Conservation (phyloP, 2,113 vertebrate species). For the Danio rerio region DNA sequence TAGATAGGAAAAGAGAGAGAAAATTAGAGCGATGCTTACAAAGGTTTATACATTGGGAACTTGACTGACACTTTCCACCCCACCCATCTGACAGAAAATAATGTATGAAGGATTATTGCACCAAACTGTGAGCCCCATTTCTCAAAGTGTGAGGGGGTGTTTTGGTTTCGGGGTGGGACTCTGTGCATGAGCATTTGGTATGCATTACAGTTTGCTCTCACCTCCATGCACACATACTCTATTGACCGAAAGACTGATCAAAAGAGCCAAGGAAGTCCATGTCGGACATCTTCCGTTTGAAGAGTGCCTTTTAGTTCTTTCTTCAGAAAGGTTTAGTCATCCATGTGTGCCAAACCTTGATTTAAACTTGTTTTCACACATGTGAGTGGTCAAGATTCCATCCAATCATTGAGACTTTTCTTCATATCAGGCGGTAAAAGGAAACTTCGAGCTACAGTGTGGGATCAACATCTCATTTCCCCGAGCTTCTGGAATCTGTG, state of each 20-base stretch:
- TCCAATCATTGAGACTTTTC: constrained; percentile 5
- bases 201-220: constrained; percentile 30
- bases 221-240: constrained; percentile 34
- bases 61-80: constrained; percentile 27
- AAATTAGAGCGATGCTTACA: background rate
- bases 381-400: constrained; percentile 5
- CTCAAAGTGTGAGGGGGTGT: constrained; percentile 26
- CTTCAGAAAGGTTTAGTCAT: constrained; percentile 37
- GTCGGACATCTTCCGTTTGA: constrained; percentile 46
- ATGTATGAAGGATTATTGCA: constrained; percentile 44
- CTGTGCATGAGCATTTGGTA: constrained; percentile 28
- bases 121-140: constrained; percentile 46
- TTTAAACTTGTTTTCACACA: constrained; percentile 28
- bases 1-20: background rate
- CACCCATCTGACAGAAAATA: constrained; percentile 47
- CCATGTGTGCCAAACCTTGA: constrained; percentile 42
- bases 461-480: constrained; percentile 41
- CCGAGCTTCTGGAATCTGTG: constrained; percentile 25
- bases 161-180: constrained; percentile 15
- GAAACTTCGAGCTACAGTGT: constrained; percentile 2
- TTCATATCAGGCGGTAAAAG: background rate
- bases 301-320: constrained; percentile 10
- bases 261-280: constrained; percentile 57
- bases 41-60: constrained; percentile 34
- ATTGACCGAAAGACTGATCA: constrained; percentile 27